These are phyloP conservation scores for Gadopsis bispinosus DNA, from an alignment of 2,797 vertebrate genomes.

Conservation along the genomic window DNA sequence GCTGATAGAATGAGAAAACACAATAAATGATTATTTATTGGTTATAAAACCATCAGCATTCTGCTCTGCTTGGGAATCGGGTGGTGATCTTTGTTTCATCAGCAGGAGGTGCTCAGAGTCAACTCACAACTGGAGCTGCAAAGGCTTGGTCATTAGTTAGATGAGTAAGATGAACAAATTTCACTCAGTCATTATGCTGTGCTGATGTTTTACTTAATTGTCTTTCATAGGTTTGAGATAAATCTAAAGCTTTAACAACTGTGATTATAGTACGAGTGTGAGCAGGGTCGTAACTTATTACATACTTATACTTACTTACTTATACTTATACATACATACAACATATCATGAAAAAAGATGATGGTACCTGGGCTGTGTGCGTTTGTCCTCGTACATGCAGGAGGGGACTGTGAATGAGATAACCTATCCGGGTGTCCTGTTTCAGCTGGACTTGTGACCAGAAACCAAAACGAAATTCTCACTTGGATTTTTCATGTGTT, in stretches of 20 bases:
- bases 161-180: background rate
- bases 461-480: background rate
- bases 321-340: too few relatives aligned
- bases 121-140: background rate
- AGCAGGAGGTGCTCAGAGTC: conserved; percentile 44
- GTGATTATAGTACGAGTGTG: background rate
- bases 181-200: background rate
- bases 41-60: conserved; percentile 57
- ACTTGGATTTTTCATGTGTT: too few relatives aligned
- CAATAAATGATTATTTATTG: conserved; percentile 67
- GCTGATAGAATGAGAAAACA: conserved; percentile 70
- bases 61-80: conserved; percentile 50
- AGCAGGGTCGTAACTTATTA: background rate
- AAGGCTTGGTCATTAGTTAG: background rate
- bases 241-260: background rate
- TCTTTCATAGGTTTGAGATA: conserved; percentile 1
- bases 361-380: background rate
- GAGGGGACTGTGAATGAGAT: background rate
- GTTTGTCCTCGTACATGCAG: background rate
- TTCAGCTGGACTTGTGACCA: background rate
- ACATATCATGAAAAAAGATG: background rate
- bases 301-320: too few relatives aligned
- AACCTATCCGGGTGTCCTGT: conserved; percentile 6
- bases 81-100: conserved; percentile 57
- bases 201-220: background rate